A percentile compares a stretch with the other conserved stretches of the same genome.
Conservation (phyloP, 2,113 vertebrate genomes). For the Microcebus lehilahytsara region DNA sequence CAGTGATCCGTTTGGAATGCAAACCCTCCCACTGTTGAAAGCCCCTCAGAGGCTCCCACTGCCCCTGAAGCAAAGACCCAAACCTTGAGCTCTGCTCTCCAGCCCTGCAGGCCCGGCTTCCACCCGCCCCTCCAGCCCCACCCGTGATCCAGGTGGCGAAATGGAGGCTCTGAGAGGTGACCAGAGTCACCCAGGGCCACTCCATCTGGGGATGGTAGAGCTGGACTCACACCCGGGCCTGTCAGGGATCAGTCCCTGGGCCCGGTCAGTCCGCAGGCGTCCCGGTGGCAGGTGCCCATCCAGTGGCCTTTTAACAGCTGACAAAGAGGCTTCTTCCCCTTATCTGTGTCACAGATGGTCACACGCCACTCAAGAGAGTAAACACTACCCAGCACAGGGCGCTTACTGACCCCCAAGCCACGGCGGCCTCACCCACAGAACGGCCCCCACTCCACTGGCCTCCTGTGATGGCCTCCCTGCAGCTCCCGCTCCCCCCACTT, state of each 20-base stretch:
- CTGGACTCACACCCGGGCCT: neutral
- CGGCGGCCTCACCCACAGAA: fast-evolving
- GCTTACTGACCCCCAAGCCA: fast-evolving
- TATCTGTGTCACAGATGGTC: neutral
- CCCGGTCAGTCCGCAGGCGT: neutral
- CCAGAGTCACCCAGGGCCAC: neutral
- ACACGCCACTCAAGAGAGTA: fast-evolving
- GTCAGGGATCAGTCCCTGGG: neutral
- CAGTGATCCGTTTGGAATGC: neutral
- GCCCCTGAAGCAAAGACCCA: neutral
- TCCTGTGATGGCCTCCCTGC: neutral
- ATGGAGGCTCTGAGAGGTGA: neutral
- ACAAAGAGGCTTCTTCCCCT: neutral
- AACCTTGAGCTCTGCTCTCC: neutral
- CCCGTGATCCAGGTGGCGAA: neutral
- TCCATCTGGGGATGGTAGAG: neutral
- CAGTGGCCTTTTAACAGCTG: neutral
- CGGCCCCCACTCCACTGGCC: fast-evolving
- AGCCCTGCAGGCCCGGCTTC: neutral
- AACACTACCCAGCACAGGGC: neutral
- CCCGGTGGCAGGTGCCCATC: too few species aligned
- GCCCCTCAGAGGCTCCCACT: neutral
- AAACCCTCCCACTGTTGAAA: neutral
- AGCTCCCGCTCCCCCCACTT: conserved; percentile 57
- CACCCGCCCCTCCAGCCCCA: too few species aligned